phyloP scores from a whole-genome alignment of 2,113 vertebrate species.

The Polyodon spathula region DNA sequence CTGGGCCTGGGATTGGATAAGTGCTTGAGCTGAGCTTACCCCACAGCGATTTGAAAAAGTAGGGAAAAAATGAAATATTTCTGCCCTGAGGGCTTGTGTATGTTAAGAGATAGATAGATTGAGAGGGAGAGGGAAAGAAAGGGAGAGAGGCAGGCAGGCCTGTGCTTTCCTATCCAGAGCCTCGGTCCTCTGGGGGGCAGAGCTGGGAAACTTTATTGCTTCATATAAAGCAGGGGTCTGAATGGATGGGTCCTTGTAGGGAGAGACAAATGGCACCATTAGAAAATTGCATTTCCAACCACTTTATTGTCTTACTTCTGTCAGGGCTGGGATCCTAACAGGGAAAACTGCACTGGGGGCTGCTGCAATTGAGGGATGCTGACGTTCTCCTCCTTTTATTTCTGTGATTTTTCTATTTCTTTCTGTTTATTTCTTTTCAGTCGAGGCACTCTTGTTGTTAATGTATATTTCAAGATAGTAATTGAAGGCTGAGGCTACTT shows the following conservation, averaged over 20 bases:
- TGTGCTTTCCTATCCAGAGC: constrained; percentile 12
- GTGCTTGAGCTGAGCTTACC: neutral
- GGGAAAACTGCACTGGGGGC: constrained; percentile 20
- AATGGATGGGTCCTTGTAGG: constrained; percentile 42
- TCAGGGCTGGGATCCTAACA: constrained; percentile 33
- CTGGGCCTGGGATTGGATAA: neutral
- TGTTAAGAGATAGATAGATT: neutral
- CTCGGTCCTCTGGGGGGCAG: constrained; percentile 34
- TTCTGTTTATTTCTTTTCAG: neutral
- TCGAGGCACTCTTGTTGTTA: neutral
- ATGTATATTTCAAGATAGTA: neutral
- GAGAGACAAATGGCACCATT: constrained; percentile 39
- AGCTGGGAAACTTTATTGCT: constrained; percentile 42
- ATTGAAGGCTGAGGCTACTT: neutral
- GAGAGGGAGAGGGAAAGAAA: neutral
- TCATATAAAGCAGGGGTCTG: constrained; percentile 33
- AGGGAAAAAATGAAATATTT: constrained; percentile 1
- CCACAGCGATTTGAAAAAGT: neutral
- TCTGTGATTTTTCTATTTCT: constrained; percentile 21
- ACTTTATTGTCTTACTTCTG: constrained; percentile 43
- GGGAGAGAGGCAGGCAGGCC: constrained; percentile 5
- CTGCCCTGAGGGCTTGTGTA: constrained; percentile 9
- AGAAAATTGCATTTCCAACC: constrained; percentile 43
- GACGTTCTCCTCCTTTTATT: constrained; percentile 16
- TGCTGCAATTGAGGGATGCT: neutral